Conservation (phyloP, 2,113 vertebrate species). For the Struthio camelus region DNA sequence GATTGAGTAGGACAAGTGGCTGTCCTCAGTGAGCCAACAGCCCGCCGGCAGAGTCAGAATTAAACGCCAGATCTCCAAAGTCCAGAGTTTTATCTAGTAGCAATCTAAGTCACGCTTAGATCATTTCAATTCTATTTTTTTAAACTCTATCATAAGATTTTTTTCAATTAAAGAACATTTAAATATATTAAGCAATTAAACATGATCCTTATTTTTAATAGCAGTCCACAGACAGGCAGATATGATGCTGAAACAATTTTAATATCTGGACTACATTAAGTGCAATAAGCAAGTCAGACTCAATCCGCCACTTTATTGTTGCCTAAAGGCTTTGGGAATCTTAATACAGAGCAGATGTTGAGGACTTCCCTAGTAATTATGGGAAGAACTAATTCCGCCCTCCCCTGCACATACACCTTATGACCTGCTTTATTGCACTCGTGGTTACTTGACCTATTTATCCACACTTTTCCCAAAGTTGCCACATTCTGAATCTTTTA, state of each 20-base stretch:
- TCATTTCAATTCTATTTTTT: background rate
- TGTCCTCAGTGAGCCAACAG: background rate
- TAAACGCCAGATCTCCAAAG: background rate
- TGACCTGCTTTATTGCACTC: background rate
- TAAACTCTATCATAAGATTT: background rate
- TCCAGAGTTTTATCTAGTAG: background rate
- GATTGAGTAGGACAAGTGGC: background rate
- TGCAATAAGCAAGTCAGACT: background rate
- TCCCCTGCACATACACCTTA: background rate
- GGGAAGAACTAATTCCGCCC: background rate
- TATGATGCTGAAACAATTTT: background rate
- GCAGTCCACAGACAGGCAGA: background rate
- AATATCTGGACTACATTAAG: background rate
- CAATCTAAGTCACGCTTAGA: background rate
- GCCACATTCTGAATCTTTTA: background rate
- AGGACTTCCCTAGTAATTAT: conserved; percentile 16
- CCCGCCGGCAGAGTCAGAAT: background rate
- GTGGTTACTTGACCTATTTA: background rate
- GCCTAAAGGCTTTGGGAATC: conserved; percentile 18
- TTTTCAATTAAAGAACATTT: background rate
- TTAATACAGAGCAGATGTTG: background rate
- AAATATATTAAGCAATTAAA: background rate
- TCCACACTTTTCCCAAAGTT: background rate
- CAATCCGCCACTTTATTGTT: background rate
- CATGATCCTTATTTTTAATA: background rate